These are phyloP conservation scores for Ceratotherium simum DNA, from an alignment of 2,113 vertebrate genomes.

Conservation along the genomic window DNA sequence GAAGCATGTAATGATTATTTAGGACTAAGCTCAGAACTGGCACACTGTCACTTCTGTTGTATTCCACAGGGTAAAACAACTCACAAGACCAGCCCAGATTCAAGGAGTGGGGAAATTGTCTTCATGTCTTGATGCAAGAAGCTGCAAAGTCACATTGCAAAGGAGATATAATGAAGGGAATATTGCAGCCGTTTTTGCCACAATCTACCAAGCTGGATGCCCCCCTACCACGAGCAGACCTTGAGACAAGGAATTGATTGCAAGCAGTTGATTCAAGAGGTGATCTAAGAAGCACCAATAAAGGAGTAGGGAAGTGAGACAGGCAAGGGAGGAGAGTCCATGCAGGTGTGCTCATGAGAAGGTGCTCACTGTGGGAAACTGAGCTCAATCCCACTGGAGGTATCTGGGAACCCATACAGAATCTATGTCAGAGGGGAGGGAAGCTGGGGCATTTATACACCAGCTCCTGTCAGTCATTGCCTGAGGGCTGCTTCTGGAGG, in stretches of 20 bases:
- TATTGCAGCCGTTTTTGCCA: neutral
- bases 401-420: neutral
- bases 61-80: neutral
- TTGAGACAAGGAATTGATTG: neutral
- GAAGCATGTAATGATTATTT: neutral
- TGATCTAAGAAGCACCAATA: neutral
- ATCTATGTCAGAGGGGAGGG: neutral
- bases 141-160: neutral
- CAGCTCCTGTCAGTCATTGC: neutral
- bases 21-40: neutral
- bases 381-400: neutral
- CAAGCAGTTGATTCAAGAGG: neutral
- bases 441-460: neutral
- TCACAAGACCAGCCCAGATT: neutral
- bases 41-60: neutral
- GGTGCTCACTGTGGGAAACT: neutral
- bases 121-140: neutral
- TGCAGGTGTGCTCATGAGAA: neutral
- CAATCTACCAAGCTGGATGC: neutral
- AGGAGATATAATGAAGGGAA: neutral
- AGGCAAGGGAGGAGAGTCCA: neutral
- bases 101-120: neutral
- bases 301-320: neutral
- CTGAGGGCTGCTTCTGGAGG: neutral
- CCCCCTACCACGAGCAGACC: neutral